Evolutionary conservation across 1,140 invertebrate genomes (phyloP).

Genomic region (Eriosoma lanigerum): DNA sequence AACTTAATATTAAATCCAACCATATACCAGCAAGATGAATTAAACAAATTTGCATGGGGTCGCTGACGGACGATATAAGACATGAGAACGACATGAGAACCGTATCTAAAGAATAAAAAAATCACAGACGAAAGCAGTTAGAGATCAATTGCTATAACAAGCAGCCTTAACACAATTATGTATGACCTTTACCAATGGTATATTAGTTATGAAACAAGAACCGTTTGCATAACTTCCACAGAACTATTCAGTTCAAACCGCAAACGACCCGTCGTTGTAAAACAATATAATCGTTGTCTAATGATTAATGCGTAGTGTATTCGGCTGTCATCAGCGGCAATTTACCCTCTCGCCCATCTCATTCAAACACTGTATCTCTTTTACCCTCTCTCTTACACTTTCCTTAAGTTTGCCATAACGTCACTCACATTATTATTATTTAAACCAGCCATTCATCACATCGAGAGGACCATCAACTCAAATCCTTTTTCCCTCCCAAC

Average conservation of each 20-base stretch:
- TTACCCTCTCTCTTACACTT: background rate
- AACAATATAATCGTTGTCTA: constrained; percentile 44
- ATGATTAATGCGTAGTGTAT: constrained; percentile 45
- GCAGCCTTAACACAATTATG: background rate
- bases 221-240: constrained; percentile 11
- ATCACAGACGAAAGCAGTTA: too few species aligned
- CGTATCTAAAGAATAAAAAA: too few species aligned
- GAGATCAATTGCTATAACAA: background rate
- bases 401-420: background rate
- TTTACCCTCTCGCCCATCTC: background rate
- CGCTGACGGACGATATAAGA: too few species aligned
- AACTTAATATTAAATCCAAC: too few species aligned
- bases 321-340: background rate
- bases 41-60: too few species aligned
- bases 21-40: too few species aligned
- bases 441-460: constrained; percentile 47
- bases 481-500: background rate
- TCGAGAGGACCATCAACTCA: background rate
- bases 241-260: constrained; percentile 20
- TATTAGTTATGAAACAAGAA: constrained; percentile 25
- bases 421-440: constrained; percentile 46
- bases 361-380: too few species aligned
- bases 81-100: too few species aligned
- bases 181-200: background rate
- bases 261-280: constrained; percentile 18